These are phyloP conservation scores for Gonatopus flavifemur DNA, from an alignment of 1,140 invertebrate genomes.

Conservation along the genomic window DNA sequence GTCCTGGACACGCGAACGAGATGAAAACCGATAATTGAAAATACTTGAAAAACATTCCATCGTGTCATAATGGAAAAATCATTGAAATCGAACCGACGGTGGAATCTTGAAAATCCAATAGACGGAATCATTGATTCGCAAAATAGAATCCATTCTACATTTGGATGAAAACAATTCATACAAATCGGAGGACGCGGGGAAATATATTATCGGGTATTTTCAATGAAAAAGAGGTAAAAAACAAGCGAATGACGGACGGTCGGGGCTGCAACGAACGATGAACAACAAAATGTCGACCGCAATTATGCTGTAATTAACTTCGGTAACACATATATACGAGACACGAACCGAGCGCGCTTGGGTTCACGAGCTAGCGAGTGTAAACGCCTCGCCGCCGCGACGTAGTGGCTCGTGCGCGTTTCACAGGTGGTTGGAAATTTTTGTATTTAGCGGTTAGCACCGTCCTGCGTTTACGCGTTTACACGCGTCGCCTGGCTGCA, in stretches of 20 bases:
- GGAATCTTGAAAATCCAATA: no score
- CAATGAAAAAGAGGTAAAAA: conserved; percentile 21
- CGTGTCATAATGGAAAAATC: no score
- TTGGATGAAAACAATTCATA: no score
- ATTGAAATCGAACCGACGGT: no score
- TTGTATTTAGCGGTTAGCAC: conserved; percentile 58
- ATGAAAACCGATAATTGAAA: no score
- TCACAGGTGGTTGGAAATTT: conserved; percentile 59
- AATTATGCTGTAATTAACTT: conserved; percentile 60
- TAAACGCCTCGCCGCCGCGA: conserved; percentile 4
- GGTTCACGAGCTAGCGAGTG: neutral
- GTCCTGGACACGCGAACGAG: no score
- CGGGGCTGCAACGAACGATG: conserved; percentile 28
- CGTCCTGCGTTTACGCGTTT: conserved; percentile 53
- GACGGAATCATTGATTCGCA: no score
- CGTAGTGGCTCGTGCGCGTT: conserved; percentile 30
- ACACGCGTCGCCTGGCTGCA: conserved; percentile 53
- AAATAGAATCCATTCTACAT: no score
- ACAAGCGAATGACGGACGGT: conserved; percentile 18
- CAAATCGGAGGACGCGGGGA: no score
- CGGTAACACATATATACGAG: conserved; percentile 34
- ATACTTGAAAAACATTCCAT: no score
- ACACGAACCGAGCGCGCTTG: conserved; percentile 18
- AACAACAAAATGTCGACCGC: conserved; percentile 57
- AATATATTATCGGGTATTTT: no score